Conservation (phyloP, 2,113 vertebrate species). For the Egretta garzetta region DNA sequence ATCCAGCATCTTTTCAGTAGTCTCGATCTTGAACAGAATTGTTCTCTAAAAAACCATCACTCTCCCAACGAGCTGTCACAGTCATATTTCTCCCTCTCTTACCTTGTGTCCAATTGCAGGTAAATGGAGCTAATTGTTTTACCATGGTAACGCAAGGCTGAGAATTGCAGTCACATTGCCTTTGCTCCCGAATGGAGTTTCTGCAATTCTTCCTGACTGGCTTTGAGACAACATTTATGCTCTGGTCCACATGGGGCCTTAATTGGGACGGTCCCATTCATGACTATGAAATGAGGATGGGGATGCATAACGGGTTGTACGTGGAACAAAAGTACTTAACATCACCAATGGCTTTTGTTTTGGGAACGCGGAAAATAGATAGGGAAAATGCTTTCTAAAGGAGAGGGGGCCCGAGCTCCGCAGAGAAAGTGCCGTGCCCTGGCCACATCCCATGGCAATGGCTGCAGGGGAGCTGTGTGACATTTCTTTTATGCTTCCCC, state of each 20-base stretch:
- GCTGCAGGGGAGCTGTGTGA: not conserved
- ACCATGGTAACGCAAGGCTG: not conserved
- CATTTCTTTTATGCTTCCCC: not conserved
- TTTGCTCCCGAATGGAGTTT: not conserved
- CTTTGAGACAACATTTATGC: not conserved
- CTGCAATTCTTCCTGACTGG: not conserved
- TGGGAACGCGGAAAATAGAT: not conserved
- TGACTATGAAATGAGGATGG: not conserved
- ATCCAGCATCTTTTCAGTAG: not conserved
- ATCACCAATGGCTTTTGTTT: not conserved
- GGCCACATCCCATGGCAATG: not conserved
- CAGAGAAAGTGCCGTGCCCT: not conserved
- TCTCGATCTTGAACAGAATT: not conserved
- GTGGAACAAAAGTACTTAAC: not conserved
- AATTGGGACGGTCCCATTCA: not conserved
- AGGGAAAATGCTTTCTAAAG: not conserved
- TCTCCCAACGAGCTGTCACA: not conserved
- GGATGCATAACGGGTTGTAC: fast-evolving
- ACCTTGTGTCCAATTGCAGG: not conserved
- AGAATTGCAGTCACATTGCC: not conserved
- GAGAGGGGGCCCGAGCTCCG: not conserved
- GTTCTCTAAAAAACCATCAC: not conserved
- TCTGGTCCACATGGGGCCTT: not conserved
- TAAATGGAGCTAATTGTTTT: not conserved
- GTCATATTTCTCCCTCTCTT: not conserved